Conservation (phyloP, 2,113 vertebrate genomes). For the Silurus asotus region DNA sequence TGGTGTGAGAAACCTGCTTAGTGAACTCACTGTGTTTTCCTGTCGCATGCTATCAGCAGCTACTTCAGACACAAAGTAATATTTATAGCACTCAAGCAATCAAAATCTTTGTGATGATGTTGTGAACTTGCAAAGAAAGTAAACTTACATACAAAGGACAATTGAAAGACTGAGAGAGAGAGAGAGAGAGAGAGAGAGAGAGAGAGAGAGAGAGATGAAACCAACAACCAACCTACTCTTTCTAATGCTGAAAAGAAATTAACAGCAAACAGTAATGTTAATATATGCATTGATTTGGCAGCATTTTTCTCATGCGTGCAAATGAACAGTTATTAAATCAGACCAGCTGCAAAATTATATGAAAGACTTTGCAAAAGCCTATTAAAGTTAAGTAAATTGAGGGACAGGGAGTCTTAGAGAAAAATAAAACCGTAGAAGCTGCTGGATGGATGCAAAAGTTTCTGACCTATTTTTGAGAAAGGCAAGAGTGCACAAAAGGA, state of each 20-base stretch:
- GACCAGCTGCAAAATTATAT: constrained; percentile 31
- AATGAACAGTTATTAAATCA: constrained; percentile 34
- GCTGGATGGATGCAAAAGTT: constrained; percentile 62
- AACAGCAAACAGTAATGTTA: constrained; percentile 34
- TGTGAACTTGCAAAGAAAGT: constrained; percentile 9
- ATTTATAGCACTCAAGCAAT: constrained; percentile 25
- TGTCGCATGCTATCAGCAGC: constrained; percentile 9
- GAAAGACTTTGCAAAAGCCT: constrained; percentile 23
- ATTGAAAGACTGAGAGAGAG: constrained; percentile 21
- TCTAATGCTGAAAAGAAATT: constrained; percentile 20
- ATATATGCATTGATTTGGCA: constrained; percentile 28
- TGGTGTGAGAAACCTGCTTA: constrained; percentile 54
- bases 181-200: too few relatives aligned
- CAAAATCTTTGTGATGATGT: constrained; percentile 12
- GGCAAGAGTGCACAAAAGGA: constrained; percentile 73
- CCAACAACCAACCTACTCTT: constrained; percentile 8
- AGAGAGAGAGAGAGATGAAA: too few relatives aligned
- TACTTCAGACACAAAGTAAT: constrained; percentile 13
- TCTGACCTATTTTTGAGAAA: constrained; percentile 79
- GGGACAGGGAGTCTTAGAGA: constrained; percentile 17
- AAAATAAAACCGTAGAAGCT: constrained; percentile 48
- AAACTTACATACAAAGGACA: constrained; percentile 11
- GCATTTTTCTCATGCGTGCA: constrained; percentile 18
- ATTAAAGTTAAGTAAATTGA: constrained; percentile 20
- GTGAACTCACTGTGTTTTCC: constrained; percentile 12